phyloP scores from a whole-genome alignment of 2,888 invertebrate species.

The Acrocera orbiculus region DNA sequence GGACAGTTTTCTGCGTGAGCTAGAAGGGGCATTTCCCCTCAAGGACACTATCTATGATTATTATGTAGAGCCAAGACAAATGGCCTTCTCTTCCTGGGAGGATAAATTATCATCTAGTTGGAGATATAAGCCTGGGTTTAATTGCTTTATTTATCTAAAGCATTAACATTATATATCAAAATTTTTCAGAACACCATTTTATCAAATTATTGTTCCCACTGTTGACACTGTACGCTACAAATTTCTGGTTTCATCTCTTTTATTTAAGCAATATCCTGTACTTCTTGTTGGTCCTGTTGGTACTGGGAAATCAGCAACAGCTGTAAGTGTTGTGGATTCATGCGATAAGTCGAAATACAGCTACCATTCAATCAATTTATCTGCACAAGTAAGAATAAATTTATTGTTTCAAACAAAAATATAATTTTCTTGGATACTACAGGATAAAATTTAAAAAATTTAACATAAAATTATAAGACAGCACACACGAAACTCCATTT shows the following conservation, averaged over 20 bases:
- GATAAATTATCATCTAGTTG: slow-evolving; percentile 55
- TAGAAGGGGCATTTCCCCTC: slow-evolving; percentile 64
- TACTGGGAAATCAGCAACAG: slow-evolving; percentile 71
- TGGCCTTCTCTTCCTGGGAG: slow-evolving; percentile 61
- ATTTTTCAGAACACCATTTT: slow-evolving; percentile 48
- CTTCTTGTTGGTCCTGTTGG: slow-evolving; percentile 70
- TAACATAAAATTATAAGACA: too few relatives aligned
- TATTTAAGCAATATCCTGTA: slow-evolving; percentile 49
- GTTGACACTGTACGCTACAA: slow-evolving; percentile 76
- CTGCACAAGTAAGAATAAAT: slow-evolving; percentile 43
- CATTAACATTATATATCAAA: background rate
- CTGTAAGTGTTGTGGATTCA: slow-evolving; percentile 43
- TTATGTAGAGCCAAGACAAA: slow-evolving; percentile 57
- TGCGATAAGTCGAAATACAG: slow-evolving; percentile 40
- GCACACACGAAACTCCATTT: too few relatives aligned
- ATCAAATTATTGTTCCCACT: slow-evolving; percentile 71
- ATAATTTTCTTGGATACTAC: background rate
- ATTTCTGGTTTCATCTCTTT: slow-evolving; percentile 46
- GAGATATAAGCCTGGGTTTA: slow-evolving; percentile 35
- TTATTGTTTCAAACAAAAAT: background rate
- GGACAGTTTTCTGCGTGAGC: slow-evolving; percentile 62
- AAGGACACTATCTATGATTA: slow-evolving; percentile 83
- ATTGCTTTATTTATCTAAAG: background rate
- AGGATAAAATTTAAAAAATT: too few relatives aligned
- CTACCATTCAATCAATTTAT: slow-evolving; percentile 66